Evolutionary conservation across 1,140 invertebrate species (phyloP).

Genomic region (Asobara japonica): DNA sequence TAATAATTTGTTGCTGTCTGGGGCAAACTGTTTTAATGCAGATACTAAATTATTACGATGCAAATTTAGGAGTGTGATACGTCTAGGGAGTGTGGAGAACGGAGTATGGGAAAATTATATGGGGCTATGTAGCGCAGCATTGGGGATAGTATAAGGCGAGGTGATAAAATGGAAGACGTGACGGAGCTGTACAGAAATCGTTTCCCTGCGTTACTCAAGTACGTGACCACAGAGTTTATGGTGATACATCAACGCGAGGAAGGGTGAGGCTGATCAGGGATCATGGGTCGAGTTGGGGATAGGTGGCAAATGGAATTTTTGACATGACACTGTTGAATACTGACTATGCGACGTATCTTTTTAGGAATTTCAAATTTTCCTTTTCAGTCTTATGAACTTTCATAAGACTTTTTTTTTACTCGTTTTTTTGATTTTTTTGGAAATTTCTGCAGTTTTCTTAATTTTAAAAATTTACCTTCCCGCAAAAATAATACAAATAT

Average conservation of each 20-base stretch:
- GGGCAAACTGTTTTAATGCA: no score
- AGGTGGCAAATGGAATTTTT: conserved; percentile 17
- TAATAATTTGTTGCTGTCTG: no score
- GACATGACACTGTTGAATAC: background rate
- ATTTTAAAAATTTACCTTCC: no score
- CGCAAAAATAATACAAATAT: no score
- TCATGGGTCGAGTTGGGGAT: conserved; percentile 6
- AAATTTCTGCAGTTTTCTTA: no score
- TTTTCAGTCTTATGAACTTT: no score
- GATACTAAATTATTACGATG: no score
- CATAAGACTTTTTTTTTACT: no score
- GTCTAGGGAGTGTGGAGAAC: no score
- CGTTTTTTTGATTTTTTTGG: no score
- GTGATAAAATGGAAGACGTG: background rate
- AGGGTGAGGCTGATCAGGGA: background rate
- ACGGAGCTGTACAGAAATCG: background rate
- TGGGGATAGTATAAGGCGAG: background rate
- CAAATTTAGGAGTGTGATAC: no score
- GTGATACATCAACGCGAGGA: conserved; percentile 5
- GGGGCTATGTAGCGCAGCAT: background rate
- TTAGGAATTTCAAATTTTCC: no score
- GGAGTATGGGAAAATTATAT: background rate
- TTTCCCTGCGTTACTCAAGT: conserved; percentile 27
- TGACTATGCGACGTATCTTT: conserved; percentile 21
- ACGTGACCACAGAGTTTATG: conserved; percentile 23